phyloP scores from a whole-genome alignment of 2,113 vertebrate species.

The Brienomyrus brachyistius region DNA sequence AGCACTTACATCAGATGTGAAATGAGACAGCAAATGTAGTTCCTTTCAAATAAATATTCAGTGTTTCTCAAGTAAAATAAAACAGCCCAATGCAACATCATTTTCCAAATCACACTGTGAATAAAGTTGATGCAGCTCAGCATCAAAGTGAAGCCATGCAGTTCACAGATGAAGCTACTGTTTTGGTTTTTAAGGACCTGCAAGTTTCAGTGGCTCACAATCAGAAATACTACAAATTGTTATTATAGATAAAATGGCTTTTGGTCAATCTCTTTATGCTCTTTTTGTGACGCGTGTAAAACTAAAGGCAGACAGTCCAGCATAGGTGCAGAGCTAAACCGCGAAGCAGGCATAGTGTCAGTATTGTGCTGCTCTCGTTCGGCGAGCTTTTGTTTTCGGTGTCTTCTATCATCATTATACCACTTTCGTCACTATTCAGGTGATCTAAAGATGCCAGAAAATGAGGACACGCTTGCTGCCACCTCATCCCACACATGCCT shows the following conservation, averaged over 20 bases:
- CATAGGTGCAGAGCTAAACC: background rate
- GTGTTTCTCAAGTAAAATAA: background rate
- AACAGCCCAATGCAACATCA: background rate
- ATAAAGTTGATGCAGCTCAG: background rate
- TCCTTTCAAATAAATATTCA: background rate
- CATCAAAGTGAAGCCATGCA: background rate
- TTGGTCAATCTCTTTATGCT: too few species aligned
- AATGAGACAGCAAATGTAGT: background rate
- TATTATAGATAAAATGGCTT: too few species aligned
- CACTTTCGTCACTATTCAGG: too few species aligned
- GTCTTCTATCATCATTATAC: too few species aligned
- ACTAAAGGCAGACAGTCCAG: too few species aligned
- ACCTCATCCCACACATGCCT: too few species aligned
- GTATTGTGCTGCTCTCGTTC: too few species aligned
- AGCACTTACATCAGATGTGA: background rate
- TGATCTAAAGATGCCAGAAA: too few species aligned
- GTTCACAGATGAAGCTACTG: background rate
- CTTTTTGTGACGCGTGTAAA: too few species aligned
- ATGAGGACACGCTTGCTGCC: too few species aligned
- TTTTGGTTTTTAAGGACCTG: background rate
- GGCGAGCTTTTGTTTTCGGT: too few species aligned
- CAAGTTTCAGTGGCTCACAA: background rate
- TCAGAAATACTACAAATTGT: too few species aligned
- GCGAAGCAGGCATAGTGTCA: background rate
- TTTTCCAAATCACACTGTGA: background rate